Percentiles rank a stretch among this genome's conserved stretches.
These are phyloP conservation scores for Stramonita haemastoma DNA, from an alignment of 2,888 invertebrate species.

Conservation along the genomic window DNA sequence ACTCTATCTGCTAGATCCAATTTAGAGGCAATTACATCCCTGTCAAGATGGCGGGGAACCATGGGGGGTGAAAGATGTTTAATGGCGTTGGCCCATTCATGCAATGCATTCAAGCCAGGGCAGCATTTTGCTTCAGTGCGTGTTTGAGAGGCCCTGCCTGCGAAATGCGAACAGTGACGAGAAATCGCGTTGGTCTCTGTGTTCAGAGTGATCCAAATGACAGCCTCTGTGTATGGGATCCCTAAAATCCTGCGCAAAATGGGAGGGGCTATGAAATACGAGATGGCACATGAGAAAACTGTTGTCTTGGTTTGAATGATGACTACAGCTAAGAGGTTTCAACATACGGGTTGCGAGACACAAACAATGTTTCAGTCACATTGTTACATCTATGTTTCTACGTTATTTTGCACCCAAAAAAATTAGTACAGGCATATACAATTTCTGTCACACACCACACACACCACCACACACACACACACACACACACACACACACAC, in stretches of 20 bases:
- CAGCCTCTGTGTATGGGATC: too few relatives aligned
- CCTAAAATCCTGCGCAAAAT: too few relatives aligned
- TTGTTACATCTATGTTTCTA: too few relatives aligned
- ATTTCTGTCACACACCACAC: not conserved
- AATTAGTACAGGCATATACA: too few relatives aligned
- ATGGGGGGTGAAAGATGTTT: not conserved
- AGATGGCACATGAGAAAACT: too few relatives aligned
- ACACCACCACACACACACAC: not conserved
- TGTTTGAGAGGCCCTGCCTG: not conserved
- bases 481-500: not conserved
- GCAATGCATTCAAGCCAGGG: not conserved
- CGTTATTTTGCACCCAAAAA: too few relatives aligned
- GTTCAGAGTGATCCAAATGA: too few relatives aligned
- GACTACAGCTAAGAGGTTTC: too few relatives aligned
- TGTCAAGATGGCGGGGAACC: slow-evolving; percentile 16
- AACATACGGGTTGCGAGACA: too few relatives aligned
- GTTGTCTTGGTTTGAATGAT: too few relatives aligned
- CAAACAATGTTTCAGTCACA: too few relatives aligned
- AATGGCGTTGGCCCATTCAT: not conserved
- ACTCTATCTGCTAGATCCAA: slow-evolving; percentile 27
- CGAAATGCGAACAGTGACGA: not conserved
- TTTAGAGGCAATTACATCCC: slow-evolving; percentile 34
- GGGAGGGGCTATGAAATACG: too few relatives aligned
- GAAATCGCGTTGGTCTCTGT: not conserved
- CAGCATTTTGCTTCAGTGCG: not conserved